Evolutionary conservation across 2,797 vertebrate genomes (phyloP).

Genomic region (Manis pentadactyla): DNA sequence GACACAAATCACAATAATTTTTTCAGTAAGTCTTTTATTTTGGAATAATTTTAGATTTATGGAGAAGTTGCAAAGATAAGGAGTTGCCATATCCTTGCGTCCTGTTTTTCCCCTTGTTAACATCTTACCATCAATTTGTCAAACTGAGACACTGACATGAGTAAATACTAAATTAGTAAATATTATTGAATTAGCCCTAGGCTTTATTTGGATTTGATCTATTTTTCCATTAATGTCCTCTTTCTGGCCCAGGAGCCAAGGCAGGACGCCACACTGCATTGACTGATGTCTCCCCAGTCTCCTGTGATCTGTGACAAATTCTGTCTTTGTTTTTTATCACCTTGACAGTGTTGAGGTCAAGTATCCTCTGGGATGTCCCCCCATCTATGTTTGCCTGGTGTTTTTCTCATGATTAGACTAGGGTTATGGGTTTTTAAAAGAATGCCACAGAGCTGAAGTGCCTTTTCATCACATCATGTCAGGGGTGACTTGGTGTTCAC

Average conservation of each 20-base stretch:
- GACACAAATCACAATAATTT: neutral
- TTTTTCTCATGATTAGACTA: neutral
- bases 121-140: neutral
- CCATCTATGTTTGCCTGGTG: neutral
- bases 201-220: neutral
- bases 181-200: neutral
- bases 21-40: constrained; percentile 8
- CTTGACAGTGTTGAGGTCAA: neutral
- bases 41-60: constrained; percentile 33
- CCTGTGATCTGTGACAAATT: neutral
- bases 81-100: neutral
- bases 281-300: neutral
- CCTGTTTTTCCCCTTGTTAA: neutral
- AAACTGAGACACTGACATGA: neutral
- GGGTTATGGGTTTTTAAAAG: neutral
- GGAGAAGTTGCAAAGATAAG: neutral
- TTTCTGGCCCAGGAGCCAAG: neutral
- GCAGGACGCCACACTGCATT: neutral
- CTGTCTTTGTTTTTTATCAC: neutral
- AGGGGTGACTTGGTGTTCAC: neutral
- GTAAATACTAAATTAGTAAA: neutral
- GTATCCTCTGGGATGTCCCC: neutral
- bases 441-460: neutral
- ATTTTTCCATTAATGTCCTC: neutral
- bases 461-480: neutral